Base-by-base conservation (phyloP, 2,888 invertebrate species). In the Aleiodes testaceus region DNA sequence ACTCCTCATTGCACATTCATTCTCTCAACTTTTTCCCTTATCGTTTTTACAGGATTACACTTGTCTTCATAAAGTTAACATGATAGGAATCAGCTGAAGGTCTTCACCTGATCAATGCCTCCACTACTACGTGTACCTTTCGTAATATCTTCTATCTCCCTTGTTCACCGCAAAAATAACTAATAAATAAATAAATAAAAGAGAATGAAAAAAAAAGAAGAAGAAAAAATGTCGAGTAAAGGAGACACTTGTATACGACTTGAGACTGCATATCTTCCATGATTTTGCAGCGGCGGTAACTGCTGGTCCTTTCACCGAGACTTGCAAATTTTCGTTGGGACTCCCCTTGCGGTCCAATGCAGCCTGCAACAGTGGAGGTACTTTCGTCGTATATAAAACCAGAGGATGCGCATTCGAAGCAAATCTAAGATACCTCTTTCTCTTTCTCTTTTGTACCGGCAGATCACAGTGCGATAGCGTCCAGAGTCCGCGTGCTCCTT, bases 271-370 rank as follows among this genome's bases (percentile, higher is more conserved):
- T 66, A 73, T 70, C 64, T 75, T 72, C 70, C 73, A 49, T 70
- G 61, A 61, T 18, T 55, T 47, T 66, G 71, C 22, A 26, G 22
- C 52, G 3, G 20, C 16, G 69, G 26, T 16, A 65, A 70, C 42
- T 65, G 55, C 70, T 66, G 66, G 72, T 80, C 78, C 80, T 82
- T 81, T 78, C 79, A 79, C 80, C 77, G 76, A 45, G 80, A 82
- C 82, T 82, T 82, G 81, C 82, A 82, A 82, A 82, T 82, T 82
- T 26, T 81, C 75, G 73, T 75, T 42, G 75, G 71, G 70, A 69
- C 72, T 69, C 73, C 72, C 42, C 72, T 65, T 69, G 70, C 65
- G 67, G 44, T 52, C 64, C 44, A 4, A 59, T 22, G 14, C 14
- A 52, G 45, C 36, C 22, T 44, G 20, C 50, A 42, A 72, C 72